A percentile compares a stretch with the other conserved stretches of the same genome.
Evolutionary conservation across 2,888 invertebrate genomes (phyloP).

Genomic region (Lumbricus terrestris): DNA sequence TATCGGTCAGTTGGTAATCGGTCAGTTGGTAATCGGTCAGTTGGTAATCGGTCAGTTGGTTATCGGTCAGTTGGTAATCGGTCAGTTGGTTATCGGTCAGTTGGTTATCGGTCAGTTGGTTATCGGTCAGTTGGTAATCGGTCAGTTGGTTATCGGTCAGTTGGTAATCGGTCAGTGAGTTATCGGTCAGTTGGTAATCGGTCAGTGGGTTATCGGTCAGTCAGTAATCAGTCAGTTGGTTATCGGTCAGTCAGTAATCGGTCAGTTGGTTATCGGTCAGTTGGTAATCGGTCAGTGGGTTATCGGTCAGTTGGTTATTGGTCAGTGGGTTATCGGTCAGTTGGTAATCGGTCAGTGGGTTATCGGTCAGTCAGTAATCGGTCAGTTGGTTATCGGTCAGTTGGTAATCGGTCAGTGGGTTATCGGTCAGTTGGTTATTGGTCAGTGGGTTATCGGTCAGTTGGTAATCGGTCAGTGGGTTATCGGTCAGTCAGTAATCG

Average conservation of each 20-base stretch:
- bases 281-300: too few species aligned
- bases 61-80: background rate
- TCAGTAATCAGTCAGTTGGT: background rate
- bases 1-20: background rate
- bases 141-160: too few species aligned
- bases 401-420: too few species aligned
- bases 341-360: too few species aligned
- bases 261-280: background rate
- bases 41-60: background rate
- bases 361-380: background rate
- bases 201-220: background rate
- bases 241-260: background rate
- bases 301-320: background rate
- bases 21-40: background rate
- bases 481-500: background rate
- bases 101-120: background rate
- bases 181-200: too few species aligned
- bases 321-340: background rate
- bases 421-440: background rate
- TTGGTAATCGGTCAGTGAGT: background rate
- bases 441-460: background rate
- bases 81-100: background rate
- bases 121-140: too few species aligned
- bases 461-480: too few species aligned
- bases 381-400: background rate